Base-by-base conservation (phyloP, 2,113 vertebrate genomes). In the Chloropsis cyanopogon region DNA sequence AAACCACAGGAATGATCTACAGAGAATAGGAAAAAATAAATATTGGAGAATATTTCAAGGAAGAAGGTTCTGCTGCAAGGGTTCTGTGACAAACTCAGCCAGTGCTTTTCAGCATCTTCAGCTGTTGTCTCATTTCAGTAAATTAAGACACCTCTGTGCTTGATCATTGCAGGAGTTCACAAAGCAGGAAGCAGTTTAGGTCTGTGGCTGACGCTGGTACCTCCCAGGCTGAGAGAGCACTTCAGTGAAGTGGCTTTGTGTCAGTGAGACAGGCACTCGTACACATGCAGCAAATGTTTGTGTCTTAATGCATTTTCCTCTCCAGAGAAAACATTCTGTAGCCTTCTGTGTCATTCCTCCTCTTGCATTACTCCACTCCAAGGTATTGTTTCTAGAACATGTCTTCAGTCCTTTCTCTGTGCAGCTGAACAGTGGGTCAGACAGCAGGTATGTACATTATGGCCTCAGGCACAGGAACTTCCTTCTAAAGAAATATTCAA, bases 171-270 rank as follows among this genome's bases (percentile, higher is more conserved):
- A 88, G 73, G 28, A 76, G 71, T 80, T 93, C 66, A 90, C 54
- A 95, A 73, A 95, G 54, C 71, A 86, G 80, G 85, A 57, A 82
- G 63, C 37, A 68, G 60, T 90, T 96, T 86, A 53, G 49, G 68
- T 70, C 71, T 82, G 70, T 93, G 85, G 82, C 79, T 90, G 84
- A 59, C 0, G 2, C 78, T 66, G 69, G 82, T 63, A 50, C 76
- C 68, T 88, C 79, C 47, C 20, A 42, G 86, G 82, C 88, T 93
- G 68, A 95, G 92, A 92, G 92, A 86, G 54, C 79, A 88, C 93
- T 94, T 92, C 82, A 95, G 6, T 95, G 88, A 78, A 95, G 95
- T 94, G 88, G 61, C 82, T 82, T 73, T 90, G 84, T 91, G 61
- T 79, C 73, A 64, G 70, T 0, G 3, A 92, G 86, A 77, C 0